Conservation (phyloP, 2,888 invertebrate genomes). For the Capitulum mitella region DNA sequence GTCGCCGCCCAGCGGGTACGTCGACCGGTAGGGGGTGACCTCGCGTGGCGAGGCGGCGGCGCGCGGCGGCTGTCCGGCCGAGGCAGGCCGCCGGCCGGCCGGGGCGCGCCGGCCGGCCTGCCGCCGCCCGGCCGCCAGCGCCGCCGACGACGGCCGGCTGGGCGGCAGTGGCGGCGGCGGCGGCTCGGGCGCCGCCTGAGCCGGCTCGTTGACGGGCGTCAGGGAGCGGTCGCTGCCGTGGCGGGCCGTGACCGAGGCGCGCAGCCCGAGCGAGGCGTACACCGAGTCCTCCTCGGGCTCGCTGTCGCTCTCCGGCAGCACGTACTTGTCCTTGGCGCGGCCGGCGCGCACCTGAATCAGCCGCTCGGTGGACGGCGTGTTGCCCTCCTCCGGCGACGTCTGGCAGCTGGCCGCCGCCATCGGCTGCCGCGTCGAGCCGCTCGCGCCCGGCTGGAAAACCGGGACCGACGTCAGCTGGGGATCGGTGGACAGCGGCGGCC, state of each 20-base stretch:
- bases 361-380: slow-evolving; percentile 4
- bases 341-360: background rate
- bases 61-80: background rate
- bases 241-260: background rate
- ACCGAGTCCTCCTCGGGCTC: slow-evolving; percentile 12
- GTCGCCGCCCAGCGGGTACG: background rate
- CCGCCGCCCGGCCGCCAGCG: background rate
- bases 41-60: background rate
- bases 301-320: background rate
- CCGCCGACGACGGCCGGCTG: background rate
- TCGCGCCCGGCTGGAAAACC: background rate
- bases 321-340: background rate
- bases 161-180: background rate
- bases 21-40: background rate
- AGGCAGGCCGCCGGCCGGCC: background rate
- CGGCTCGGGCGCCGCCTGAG: background rate
- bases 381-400: background rate
- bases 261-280: slow-evolving; percentile 12
- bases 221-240: slow-evolving; percentile 13
- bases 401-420: slow-evolving; percentile 5
- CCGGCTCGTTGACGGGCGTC: slow-evolving; percentile 5
- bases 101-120: background rate
- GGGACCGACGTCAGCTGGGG: no score
- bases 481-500: no score
- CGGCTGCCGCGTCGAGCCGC: background rate